phyloP scores from a whole-genome alignment of 2,113 vertebrate species.

The Aix galericulata region DNA sequence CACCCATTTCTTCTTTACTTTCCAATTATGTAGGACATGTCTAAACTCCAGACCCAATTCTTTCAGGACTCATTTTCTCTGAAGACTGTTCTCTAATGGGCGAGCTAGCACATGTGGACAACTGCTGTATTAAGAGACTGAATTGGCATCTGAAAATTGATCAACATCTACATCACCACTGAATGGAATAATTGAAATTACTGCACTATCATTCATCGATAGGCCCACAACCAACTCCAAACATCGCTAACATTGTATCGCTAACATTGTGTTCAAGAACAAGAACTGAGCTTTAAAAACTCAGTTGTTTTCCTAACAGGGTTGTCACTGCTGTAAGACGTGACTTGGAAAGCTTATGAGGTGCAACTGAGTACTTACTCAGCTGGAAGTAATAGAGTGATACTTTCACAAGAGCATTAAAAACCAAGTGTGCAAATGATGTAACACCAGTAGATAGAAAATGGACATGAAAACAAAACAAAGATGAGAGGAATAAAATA shows the following conservation, averaged over 20 bases:
- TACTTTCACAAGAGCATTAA: slow-evolving; percentile 52
- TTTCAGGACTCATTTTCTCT: background rate
- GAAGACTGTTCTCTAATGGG: background rate
- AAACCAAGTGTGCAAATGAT: slow-evolving; percentile 42
- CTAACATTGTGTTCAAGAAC: background rate
- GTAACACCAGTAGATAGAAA: background rate
- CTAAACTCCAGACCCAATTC: background rate
- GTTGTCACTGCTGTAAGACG: slow-evolving; percentile 45
- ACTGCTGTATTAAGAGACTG: background rate
- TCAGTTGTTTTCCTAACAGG: slow-evolving; percentile 40
- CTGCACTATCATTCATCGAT: background rate
- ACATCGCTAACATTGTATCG: background rate
- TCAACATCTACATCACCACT: background rate
- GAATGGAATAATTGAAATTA: slow-evolving; percentile 8
- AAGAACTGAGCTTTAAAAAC: background rate
- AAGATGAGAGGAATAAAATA: background rate
- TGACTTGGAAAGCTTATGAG: slow-evolving; percentile 64
- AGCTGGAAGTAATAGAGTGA: slow-evolving; percentile 60
- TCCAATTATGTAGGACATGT: background rate
- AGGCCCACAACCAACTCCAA: background rate
- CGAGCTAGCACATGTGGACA: background rate
- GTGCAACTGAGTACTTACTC: slow-evolving; percentile 65
- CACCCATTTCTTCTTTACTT: background rate
- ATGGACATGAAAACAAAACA: background rate
- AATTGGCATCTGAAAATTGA: slow-evolving; percentile 20